Percentiles rank a stretch among this genome's conserved stretches.
Conservation (phyloP, 2,888 invertebrate genomes). For the Allophyes oxyacanthae region DNA sequence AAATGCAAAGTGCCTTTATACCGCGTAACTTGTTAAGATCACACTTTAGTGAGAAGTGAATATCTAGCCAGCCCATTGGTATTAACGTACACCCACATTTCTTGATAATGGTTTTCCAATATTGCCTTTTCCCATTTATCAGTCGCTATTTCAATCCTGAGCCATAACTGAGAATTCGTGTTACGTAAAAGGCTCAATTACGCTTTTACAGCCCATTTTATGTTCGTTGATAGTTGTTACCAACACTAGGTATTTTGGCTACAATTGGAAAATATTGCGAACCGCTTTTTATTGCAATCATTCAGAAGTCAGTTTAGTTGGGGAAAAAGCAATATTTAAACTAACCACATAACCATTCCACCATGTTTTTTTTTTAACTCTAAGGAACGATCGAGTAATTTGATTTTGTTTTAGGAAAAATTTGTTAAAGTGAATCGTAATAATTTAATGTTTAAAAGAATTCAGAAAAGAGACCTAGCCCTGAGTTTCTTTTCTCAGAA, state of each 20-base stretch:
- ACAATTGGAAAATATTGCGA: too few species aligned
- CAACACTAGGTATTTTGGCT: too few species aligned
- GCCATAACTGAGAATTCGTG: slow-evolving; percentile 17
- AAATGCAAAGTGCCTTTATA: slow-evolving; percentile 3
- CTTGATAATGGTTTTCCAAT: slow-evolving; percentile 41
- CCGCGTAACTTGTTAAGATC: slow-evolving; percentile 7
- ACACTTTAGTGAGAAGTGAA: slow-evolving; percentile 17
- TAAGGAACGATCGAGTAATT: too few species aligned
- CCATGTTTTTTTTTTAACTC: too few species aligned
- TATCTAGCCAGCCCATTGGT: slow-evolving; percentile 24
- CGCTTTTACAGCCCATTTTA: slow-evolving; percentile 7
- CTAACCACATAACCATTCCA: too few species aligned
- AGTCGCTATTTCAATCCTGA: slow-evolving; percentile 4
- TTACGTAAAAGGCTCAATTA: slow-evolving; percentile 20
- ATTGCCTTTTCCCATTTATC: slow-evolving; percentile 28
- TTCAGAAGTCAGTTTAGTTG: slow-evolving; percentile 3
- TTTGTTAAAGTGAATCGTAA: too few species aligned
- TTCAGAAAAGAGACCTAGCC: too few species aligned
- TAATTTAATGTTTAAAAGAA: too few species aligned
- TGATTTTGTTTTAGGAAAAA: too few species aligned
- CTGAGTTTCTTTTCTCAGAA: too few species aligned
- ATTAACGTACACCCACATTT: slow-evolving; percentile 12
- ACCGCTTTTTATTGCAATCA: background rate
- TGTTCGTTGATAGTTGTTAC: slow-evolving; percentile 16
- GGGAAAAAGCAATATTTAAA: too few species aligned